A percentile compares a stretch with the other conserved stretches of the same genome.
Conservation (phyloP, 2,888 invertebrate genomes). For the Andrena bicolor region DNA sequence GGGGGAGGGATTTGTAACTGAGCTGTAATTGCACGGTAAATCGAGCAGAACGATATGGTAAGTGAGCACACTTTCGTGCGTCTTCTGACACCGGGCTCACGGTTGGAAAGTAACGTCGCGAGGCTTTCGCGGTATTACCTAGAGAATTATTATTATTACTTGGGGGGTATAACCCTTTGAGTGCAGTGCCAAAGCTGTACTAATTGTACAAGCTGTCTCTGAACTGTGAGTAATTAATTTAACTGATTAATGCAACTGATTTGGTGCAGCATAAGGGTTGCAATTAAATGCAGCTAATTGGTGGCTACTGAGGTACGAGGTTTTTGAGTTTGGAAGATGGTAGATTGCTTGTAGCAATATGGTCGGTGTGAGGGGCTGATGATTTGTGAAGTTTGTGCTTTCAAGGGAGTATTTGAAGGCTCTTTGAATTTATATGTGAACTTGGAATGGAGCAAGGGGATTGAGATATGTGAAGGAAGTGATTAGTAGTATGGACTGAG, state of each 20-base stretch:
- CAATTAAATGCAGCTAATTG: not conserved
- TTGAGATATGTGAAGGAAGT: no score
- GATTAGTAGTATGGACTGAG: no score
- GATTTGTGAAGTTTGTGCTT: no score
- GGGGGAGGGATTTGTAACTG: slow-evolving; percentile 28
- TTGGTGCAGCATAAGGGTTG: not conserved
- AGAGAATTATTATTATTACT: slow-evolving; percentile 9
- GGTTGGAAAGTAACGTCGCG: not conserved
- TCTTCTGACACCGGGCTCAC: slow-evolving; percentile 4
- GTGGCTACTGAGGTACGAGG: not conserved
- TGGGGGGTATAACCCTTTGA: not conserved
- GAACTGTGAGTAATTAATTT: not conserved
- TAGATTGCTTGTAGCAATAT: no score
- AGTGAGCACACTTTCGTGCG: slow-evolving; percentile 30
- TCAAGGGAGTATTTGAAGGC: no score
- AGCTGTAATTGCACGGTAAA: slow-evolving; percentile 42
- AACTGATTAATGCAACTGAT: not conserved
- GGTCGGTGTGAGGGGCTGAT: no score
- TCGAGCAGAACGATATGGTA: slow-evolving; percentile 47
- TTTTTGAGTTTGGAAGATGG: not conserved
- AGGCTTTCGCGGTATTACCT: not conserved
- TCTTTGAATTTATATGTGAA: no score
- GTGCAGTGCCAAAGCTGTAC: not conserved
- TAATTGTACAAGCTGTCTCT: not conserved
- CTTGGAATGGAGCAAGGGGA: no score